phyloP scores from a whole-genome alignment of 2,888 invertebrate species.

The Phengaris alcon region DNA sequence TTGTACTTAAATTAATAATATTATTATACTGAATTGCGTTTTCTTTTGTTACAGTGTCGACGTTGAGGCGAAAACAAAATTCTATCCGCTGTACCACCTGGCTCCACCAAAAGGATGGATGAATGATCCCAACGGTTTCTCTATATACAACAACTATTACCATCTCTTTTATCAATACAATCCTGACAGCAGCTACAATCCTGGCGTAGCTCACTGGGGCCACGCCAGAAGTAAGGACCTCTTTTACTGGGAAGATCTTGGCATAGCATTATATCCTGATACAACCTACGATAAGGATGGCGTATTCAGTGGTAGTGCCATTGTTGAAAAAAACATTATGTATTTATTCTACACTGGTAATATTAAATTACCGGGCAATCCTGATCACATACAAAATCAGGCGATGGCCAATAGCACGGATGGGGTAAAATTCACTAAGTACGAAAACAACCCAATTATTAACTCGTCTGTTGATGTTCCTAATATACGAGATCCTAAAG shows the following conservation, averaged over 20 bases:
- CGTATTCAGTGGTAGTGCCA: conserved; percentile 49
- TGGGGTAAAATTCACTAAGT: conserved; percentile 43
- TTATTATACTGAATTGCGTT: not conserved
- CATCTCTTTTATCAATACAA: conserved; percentile 75
- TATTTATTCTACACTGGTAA: conserved; percentile 45
- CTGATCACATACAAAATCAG: conserved; percentile 40
- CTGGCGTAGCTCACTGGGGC: conserved; percentile 52
- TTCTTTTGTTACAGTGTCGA: conserved; percentile 19
- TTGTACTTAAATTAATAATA: not conserved
- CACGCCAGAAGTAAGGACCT: conserved; percentile 54
- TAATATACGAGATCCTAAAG: conserved; percentile 51
- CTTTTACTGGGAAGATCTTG: conserved; percentile 51
- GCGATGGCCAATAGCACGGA: conserved; percentile 40
- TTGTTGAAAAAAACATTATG: conserved; percentile 44
- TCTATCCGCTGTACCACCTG: conserved; percentile 57
- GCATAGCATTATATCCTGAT: conserved; percentile 51
- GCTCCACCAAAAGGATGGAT: conserved; percentile 68
- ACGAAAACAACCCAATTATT: conserved; percentile 41
- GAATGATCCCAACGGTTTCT: conserved; percentile 78
- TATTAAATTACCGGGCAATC: conserved; percentile 38
- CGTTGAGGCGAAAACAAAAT: conserved; percentile 33
- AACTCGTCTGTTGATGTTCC: conserved; percentile 38
- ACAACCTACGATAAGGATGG: conserved; percentile 42
- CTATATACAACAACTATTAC: conserved; percentile 55
- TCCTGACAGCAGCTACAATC: conserved; percentile 41